Evolutionary conservation across 2,113 vertebrate genomes (phyloP).

Genomic region (Madoqua kirkii): DNA sequence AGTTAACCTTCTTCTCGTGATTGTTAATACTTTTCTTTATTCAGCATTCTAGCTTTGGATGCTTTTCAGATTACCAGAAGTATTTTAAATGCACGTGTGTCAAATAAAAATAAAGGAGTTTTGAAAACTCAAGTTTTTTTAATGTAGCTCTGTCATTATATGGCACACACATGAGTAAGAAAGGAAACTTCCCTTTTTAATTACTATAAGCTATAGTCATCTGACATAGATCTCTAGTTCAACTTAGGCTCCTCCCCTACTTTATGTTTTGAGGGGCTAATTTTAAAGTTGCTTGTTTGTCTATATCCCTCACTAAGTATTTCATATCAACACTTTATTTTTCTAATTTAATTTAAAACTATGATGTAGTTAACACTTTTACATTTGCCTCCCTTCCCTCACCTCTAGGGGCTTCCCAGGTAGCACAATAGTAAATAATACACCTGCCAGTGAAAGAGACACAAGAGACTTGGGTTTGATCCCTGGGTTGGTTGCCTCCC

Average conservation of each 20-base stretch:
- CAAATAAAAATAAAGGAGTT: conserved; percentile 34
- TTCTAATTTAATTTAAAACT: background rate
- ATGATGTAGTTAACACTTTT: background rate
- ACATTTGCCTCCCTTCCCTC: background rate
- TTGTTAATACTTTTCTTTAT: background rate
- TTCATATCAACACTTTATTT: background rate
- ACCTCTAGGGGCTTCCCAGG: background rate
- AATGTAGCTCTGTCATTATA: background rate
- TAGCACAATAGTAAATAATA: background rate
- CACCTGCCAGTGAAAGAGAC: background rate
- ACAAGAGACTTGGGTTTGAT: background rate
- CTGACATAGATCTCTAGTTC: background rate
- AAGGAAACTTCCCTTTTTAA: conserved; percentile 2
- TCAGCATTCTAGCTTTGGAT: background rate
- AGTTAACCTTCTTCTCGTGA: background rate
- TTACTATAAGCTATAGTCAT: background rate
- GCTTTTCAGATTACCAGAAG: conserved; percentile 5
- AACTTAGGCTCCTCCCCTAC: background rate
- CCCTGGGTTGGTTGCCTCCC: background rate
- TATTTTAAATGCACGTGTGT: background rate
- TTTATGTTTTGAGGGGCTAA: background rate
- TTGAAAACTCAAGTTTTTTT: background rate
- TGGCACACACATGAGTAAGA: background rate
- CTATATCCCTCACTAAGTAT: background rate
- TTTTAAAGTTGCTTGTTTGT: conserved; percentile 4